A percentile compares a stretch with the other conserved stretches of the same genome.
Conservation (phyloP, 35 echinoderm and acorn worm species). For the Eucidaris tribuloides region DNA sequence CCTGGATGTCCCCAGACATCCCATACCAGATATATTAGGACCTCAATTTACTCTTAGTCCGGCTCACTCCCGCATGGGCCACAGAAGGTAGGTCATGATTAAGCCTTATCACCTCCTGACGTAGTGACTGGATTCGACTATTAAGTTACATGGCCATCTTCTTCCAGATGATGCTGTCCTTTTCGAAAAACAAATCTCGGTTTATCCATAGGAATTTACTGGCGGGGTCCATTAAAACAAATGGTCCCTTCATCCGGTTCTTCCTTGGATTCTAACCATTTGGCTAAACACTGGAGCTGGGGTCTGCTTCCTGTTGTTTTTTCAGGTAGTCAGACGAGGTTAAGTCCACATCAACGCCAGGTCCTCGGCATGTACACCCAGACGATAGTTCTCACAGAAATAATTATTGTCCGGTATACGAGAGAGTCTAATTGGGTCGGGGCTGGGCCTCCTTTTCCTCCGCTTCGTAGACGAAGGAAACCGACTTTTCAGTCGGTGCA, state of each 20-base stretch:
- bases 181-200: neutral
- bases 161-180: neutral
- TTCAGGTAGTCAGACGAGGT: too few relatives aligned
- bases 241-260: neutral
- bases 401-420: neutral
- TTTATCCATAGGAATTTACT: constrained; percentile 1
- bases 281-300: neutral
- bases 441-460: neutral
- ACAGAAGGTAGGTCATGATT: too few relatives aligned
- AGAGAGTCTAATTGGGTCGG: neutral
- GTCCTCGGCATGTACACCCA: neutral
- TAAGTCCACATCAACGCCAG: neutral
- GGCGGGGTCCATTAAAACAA: neutral
- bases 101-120: too few relatives aligned
- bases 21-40: constrained; percentile 36
- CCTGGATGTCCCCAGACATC: too few relatives aligned
- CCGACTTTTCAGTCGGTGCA: too few relatives aligned
- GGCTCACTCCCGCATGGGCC: too few relatives aligned
- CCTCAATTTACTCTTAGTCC: too few relatives aligned
- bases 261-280: neutral
- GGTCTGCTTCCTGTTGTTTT: neutral
- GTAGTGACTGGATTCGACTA: neutral
- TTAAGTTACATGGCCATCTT: neutral
- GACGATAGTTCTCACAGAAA: neutral
- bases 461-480: too few relatives aligned